Conservation (phyloP, 2,888 invertebrate species). For the Thalpophila matura region DNA sequence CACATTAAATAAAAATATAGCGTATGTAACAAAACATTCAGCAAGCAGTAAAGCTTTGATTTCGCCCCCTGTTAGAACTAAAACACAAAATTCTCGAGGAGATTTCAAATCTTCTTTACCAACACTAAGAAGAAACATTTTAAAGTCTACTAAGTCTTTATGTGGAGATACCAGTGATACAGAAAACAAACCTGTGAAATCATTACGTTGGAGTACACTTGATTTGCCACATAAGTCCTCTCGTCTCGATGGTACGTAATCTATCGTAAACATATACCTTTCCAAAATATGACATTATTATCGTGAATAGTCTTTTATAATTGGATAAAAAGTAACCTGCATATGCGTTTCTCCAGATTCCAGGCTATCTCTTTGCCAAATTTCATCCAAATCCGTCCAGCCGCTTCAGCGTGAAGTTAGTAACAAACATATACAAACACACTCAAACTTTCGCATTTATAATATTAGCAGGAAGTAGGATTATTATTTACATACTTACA, state of each 20-base stretch:
- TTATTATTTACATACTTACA: too few relatives aligned
- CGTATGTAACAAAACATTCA: slow-evolving; percentile 42
- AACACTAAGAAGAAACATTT: slow-evolving; percentile 63
- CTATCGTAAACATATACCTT: too few relatives aligned
- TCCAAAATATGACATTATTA: too few relatives aligned
- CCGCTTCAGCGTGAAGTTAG: too few relatives aligned
- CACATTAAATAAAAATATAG: slow-evolving; percentile 47
- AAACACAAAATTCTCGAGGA: slow-evolving; percentile 25
- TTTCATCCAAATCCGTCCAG: too few relatives aligned
- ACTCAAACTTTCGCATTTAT: too few relatives aligned
- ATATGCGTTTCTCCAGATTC: too few relatives aligned
- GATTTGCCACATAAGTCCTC: slow-evolving; percentile 71
- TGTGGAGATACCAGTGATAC: slow-evolving; percentile 60
- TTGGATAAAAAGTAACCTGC: too few relatives aligned
- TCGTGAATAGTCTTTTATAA: too few relatives aligned
- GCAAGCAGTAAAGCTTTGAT: slow-evolving; percentile 35
- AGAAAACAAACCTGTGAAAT: slow-evolving; percentile 71
- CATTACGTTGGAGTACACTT: slow-evolving; percentile 79
- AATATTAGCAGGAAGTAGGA: too few relatives aligned
- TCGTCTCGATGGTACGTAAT: slow-evolving; percentile 48
- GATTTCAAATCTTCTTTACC: slow-evolving; percentile 74
- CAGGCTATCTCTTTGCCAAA: too few relatives aligned
- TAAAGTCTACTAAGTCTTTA: slow-evolving; percentile 75
- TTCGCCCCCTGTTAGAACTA: slow-evolving; percentile 11
- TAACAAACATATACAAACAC: too few relatives aligned